A percentile compares a stretch with the other conserved stretches of the same genome.
Conservation (phyloP, 2,888 invertebrate species). For the Halictus quadricinctus region DNA sequence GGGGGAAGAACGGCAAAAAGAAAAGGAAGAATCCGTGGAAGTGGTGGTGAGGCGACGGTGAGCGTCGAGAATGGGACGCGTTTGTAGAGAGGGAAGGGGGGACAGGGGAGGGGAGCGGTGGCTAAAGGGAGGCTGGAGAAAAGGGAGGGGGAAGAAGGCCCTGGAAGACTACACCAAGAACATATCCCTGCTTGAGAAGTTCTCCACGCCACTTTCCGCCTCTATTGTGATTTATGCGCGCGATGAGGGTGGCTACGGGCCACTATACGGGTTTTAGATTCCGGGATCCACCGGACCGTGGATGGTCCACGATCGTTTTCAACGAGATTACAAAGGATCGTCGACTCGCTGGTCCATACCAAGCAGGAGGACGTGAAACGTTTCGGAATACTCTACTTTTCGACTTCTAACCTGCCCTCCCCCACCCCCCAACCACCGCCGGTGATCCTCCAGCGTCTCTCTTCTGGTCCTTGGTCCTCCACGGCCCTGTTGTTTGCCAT, state of each 20-base stretch:
- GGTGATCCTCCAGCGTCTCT: neutral
- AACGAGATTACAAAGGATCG: conserved; percentile 81
- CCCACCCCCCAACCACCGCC: neutral
- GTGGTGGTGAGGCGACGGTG: conserved; percentile 27
- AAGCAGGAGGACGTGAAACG: conserved; percentile 74
- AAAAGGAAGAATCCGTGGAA: conserved; percentile 55
- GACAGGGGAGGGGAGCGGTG: neutral
- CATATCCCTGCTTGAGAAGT: conserved; percentile 79
- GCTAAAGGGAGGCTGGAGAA: neutral
- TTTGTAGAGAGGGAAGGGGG: neutral
- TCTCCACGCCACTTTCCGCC: conserved; percentile 80
- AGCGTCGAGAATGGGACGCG: conserved; percentile 5
- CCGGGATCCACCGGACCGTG: conserved; percentile 65
- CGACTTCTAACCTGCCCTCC: conserved; percentile 14
- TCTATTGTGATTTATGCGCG: conserved; percentile 82
- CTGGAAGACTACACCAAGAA: conserved; percentile 69
- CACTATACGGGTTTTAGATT: conserved; percentile 74
- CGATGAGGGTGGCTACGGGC: conserved; percentile 79
- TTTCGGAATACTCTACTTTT: conserved; percentile 72
- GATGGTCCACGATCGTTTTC: conserved; percentile 77
- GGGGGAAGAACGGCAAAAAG: conserved; percentile 30
- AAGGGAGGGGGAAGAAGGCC: neutral
- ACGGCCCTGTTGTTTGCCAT: neutral
- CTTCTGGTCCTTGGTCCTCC: too few species aligned
- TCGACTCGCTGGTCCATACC: conserved; percentile 74